Percentiles rank a stretch among this genome's conserved stretches.
Evolutionary conservation across 2,797 vertebrate genomes (phyloP).

Genomic region (Balearica regulorum): DNA sequence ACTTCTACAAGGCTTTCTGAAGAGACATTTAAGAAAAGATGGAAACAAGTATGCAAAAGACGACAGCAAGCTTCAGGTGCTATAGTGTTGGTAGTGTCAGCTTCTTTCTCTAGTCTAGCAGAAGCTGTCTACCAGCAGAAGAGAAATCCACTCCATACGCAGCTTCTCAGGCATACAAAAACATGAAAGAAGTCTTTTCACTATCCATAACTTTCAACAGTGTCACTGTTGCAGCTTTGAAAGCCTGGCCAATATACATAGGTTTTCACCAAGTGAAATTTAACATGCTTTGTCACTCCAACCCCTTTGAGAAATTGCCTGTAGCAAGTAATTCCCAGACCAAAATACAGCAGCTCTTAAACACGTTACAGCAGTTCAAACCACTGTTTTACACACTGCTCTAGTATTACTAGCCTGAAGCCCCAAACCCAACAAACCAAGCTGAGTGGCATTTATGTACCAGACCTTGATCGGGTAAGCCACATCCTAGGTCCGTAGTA

Average conservation of each 20-base stretch:
- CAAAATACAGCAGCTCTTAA: not conserved
- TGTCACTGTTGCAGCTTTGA: not conserved
- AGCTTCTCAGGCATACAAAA: not conserved
- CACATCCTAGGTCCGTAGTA: not conserved
- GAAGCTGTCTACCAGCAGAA: not conserved
- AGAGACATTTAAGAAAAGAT: not conserved
- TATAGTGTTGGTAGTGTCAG: accelerated
- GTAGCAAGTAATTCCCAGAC: not conserved
- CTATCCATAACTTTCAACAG: accelerated
- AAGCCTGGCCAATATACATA: not conserved
- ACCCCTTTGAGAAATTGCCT: not conserved
- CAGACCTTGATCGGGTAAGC: not conserved
- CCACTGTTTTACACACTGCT: not conserved
- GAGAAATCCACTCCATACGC: not conserved
- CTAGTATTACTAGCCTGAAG: not conserved
- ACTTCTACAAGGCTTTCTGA: not conserved
- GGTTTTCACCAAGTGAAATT: not conserved
- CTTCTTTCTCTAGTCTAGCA: not conserved
- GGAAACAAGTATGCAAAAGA: not conserved
- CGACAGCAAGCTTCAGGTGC: not conserved
- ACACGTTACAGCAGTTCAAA: not conserved
- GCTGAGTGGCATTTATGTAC: not conserved
- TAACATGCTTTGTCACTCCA: not conserved
- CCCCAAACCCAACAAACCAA: not conserved
- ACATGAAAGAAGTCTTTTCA: not conserved